phyloP scores from a whole-genome alignment of 2,888 invertebrate genomes.

The Anthoptus insignis region DNA sequence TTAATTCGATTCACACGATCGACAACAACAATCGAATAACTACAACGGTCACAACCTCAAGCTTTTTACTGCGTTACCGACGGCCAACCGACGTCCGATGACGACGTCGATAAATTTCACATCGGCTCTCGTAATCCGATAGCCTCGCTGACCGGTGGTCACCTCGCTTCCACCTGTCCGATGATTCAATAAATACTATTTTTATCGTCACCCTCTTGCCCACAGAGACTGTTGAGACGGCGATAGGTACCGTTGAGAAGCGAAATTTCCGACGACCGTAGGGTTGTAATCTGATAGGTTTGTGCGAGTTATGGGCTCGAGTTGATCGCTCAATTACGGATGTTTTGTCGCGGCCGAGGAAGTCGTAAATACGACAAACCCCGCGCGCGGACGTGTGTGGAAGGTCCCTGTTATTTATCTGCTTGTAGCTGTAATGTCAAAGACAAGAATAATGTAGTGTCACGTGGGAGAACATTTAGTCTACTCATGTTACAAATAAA shows the following conservation, averaged over 20 bases:
- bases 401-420: constrained; percentile 47
- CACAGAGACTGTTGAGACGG: too few relatives aligned
- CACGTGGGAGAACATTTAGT: constrained; percentile 55
- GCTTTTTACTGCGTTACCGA: constrained; percentile 68
- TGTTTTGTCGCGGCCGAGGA: constrained; percentile 74
- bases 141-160: constrained; percentile 79
- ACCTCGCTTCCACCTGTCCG: constrained; percentile 73
- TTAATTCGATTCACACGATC: constrained; percentile 75
- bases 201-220: constrained; percentile 55
- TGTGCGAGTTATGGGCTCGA: constrained; percentile 69
- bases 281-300: constrained; percentile 78
- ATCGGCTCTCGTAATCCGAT: constrained; percentile 74
- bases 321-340: constrained; percentile 82
- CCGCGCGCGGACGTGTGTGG: constrained; percentile 34
- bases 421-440: constrained; percentile 46
- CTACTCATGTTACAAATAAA: constrained; percentile 46
- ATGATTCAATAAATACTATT: constrained; percentile 52
- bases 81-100: constrained; percentile 61
- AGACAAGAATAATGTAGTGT: constrained; percentile 37
- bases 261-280: constrained; percentile 57
- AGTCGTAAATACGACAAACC: constrained; percentile 71
- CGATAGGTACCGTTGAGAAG: constrained; percentile 53
- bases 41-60: constrained; percentile 59
- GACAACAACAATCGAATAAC: constrained; percentile 66
- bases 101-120: constrained; percentile 73